Evolutionary conservation across 2,797 vertebrate species (phyloP).

Genomic region (Gadopsis bispinosus): DNA sequence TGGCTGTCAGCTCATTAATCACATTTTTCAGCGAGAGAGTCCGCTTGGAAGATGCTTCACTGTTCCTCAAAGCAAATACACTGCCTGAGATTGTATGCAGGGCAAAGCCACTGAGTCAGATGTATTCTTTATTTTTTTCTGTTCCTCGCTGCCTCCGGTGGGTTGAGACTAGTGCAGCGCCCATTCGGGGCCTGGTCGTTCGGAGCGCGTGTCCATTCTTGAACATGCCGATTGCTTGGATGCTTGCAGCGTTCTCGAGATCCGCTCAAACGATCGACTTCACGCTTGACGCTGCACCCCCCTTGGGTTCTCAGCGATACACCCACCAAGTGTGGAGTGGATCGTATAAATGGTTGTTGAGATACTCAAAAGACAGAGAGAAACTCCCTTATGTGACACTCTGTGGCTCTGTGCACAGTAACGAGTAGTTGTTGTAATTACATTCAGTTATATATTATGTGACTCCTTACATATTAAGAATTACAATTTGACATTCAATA

Average conservation of each 20-base stretch:
- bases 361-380: too few relatives aligned
- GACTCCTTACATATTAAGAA: too few relatives aligned
- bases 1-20: slow-evolving; percentile 77
- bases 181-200: too few relatives aligned
- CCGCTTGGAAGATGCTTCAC: slow-evolving; percentile 48
- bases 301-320: too few relatives aligned
- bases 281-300: too few relatives aligned
- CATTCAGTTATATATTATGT: background rate
- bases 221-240: too few relatives aligned
- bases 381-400: background rate
- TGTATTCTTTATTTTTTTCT: background rate
- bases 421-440: background rate
- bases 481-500: background rate
- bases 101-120: slow-evolving; percentile 13
- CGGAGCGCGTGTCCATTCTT: too few relatives aligned
- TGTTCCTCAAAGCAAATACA: slow-evolving; percentile 41
- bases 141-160: background rate
- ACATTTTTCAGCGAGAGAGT: slow-evolving; percentile 64
- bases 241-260: too few relatives aligned
- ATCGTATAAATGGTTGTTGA: too few relatives aligned
- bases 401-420: slow-evolving; percentile 7
- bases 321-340: too few relatives aligned
- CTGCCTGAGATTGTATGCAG: slow-evolving; percentile 12
- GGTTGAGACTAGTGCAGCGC: background rate
- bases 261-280: too few relatives aligned